These are phyloP conservation scores for Fragum whitleyi DNA, from an alignment of 2,888 invertebrate genomes.

Conservation along the genomic window DNA sequence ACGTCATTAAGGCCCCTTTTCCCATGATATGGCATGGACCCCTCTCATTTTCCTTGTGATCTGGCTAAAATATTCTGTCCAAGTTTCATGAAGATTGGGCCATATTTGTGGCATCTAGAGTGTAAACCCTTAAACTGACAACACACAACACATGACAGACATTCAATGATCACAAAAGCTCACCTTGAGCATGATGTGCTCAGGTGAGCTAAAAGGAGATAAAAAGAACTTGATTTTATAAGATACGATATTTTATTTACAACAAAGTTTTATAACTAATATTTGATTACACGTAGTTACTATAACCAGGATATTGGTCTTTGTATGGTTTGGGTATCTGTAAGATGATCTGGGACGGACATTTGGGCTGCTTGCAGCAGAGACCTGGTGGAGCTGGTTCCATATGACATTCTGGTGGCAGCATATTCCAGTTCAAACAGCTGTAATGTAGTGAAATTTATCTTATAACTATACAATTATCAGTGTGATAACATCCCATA, in stretches of 20 bases:
- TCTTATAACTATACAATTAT: too few species aligned
- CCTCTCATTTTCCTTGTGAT: too few species aligned
- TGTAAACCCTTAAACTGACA: too few species aligned
- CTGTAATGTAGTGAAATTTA: conserved; percentile 35
- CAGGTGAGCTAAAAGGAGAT: background rate
- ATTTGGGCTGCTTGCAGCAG: conserved; percentile 58
- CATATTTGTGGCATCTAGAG: too few species aligned
- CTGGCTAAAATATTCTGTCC: too few species aligned
- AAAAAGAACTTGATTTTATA: background rate
- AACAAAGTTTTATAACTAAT: background rate
- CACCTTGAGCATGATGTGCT: too few species aligned
- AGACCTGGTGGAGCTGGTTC: conserved; percentile 53
- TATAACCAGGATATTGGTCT: conserved; percentile 59
- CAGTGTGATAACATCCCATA: too few species aligned
- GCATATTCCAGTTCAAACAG: conserved; percentile 58
- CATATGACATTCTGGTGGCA: conserved; percentile 54
- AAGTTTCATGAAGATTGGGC: too few species aligned
- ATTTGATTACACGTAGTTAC: conserved; percentile 1
- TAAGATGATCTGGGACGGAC: conserved; percentile 50
- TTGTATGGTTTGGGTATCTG: conserved; percentile 52
- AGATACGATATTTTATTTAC: background rate
- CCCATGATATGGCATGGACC: too few species aligned
- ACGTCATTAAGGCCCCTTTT: too few species aligned
- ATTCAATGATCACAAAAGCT: too few species aligned
- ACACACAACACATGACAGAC: too few species aligned